Percentiles rank a stretch among this genome's conserved stretches.
phyloP scores from a whole-genome alignment of 2,113 vertebrate species.

The Colinus virginianus region DNA sequence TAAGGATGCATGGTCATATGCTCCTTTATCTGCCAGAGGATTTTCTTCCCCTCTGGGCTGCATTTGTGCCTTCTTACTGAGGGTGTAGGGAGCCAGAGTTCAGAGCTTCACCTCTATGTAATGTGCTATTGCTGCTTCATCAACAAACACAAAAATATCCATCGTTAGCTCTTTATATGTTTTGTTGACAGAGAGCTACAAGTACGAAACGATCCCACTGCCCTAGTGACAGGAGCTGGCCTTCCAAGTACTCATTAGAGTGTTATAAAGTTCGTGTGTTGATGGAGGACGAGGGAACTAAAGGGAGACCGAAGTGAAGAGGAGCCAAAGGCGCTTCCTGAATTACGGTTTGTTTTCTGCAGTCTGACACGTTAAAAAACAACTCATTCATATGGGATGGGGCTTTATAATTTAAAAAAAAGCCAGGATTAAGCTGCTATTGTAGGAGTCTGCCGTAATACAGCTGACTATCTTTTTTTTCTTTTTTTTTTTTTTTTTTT shows the following conservation, averaged over 20 bases:
- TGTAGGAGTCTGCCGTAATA: constrained; percentile 31
- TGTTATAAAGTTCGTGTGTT: background rate
- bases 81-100: background rate
- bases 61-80: background rate
- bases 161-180: constrained; percentile 47
- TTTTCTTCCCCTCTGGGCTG: background rate
- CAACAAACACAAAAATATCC: background rate
- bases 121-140: background rate
- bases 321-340: constrained; percentile 32
- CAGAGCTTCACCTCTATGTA: background rate
- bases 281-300: background rate
- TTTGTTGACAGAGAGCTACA: constrained; percentile 47
- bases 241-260: background rate
- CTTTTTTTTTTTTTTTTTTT: constrained; percentile 4
- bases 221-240: background rate
- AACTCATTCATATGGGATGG: constrained; percentile 31
- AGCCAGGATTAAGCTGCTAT: constrained; percentile 46
- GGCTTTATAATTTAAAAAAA: background rate
- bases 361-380: constrained; percentile 38
- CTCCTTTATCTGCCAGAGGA: background rate
- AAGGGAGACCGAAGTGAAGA: background rate
- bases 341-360: constrained; percentile 37
- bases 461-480: constrained; percentile 35
- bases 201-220: background rate
- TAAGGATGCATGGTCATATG: constrained; percentile 1